Evolutionary conservation across 2,113 vertebrate species (phyloP), one percentile per base, ranked within the genome.

Genomic region (Emydura subglobosa): DNA sequence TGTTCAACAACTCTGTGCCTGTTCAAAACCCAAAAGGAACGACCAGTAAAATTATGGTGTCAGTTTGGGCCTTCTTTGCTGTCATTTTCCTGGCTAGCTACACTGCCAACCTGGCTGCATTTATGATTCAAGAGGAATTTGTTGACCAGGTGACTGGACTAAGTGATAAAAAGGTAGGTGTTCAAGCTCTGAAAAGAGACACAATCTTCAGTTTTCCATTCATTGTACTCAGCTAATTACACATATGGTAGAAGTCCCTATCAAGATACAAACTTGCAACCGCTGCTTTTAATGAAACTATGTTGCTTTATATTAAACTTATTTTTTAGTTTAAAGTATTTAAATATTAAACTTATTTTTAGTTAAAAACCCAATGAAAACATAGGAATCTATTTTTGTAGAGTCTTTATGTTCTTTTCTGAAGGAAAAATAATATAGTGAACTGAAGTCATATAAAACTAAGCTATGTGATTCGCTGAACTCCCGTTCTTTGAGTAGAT

Each of bases 51-150:
- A 99, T 99, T 97, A 99, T 99, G 95, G 99, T 99, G 94, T 99
- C 99, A 0, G 99, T 99, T 57, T 99, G 99, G 99, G 99, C 99
- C 95, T 99, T 99, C 98, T 99, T 99, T 22, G 99, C 99, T 2
- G 99, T 99, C 97, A 99, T 99, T 86, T 99, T 99, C 98, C 98
- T 99, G 98, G 99, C 99, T 94, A 99, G 99, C 90, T 99, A 99
- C 96, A 99, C 99, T 68, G 99, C 99, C 97, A 99, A 99, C 97
- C 97, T 99, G 98, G 99, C 99, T 42, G 99, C 99, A 86, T 99
- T 99, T 96, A 99, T 99, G 99, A 99, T 99, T 96, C 99, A 99
- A 95, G 99, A 99, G 94, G 99, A 99, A 94, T 99, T 99, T 96
- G 99, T 99, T 17, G 99, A 99, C 98, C 99, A 99, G 95, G 99